phyloP scores from a whole-genome alignment of 2,888 invertebrate genomes.

The Corbicula japonica region DNA sequence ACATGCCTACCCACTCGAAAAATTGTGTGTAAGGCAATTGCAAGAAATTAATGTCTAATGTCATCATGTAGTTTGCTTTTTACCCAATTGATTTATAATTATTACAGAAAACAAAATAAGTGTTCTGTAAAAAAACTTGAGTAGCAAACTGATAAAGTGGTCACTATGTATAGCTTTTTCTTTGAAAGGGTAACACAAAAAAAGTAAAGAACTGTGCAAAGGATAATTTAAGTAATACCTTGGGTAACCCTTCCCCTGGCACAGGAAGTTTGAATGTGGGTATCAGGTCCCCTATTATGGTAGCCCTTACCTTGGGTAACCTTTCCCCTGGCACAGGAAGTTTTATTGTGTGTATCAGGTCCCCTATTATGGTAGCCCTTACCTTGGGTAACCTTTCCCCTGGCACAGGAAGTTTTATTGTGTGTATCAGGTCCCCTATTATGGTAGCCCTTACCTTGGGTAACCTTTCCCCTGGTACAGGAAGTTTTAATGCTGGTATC shows the following conservation, averaged over 20 bases:
- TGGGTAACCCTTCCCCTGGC: conserved; percentile 69
- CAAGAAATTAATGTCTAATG: too few species aligned
- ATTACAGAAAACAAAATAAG: too few species aligned
- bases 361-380: conserved; percentile 78
- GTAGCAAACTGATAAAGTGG: too few species aligned
- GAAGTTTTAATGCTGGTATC: conserved; percentile 83
- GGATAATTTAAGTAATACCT: too few species aligned
- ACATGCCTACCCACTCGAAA: too few species aligned
- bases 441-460: conserved; percentile 74
- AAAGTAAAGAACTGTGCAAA: too few species aligned
- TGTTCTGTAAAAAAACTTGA: too few species aligned
- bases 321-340: conserved; percentile 69
- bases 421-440: background rate
- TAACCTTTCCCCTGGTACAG: conserved; percentile 68
- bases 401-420: conserved; percentile 76
- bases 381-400: conserved; percentile 78
- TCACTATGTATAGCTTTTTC: too few species aligned
- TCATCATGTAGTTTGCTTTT: too few species aligned
- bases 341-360: conserved; percentile 83
- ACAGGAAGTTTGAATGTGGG: conserved; percentile 81
- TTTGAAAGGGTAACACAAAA: too few species aligned
- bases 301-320: conserved; percentile 80
- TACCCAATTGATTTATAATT: too few species aligned
- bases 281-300: conserved; percentile 81
- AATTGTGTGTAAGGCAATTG: too few species aligned